Conservation (phyloP, 2,797 vertebrate genomes). For the Onychomys torridus region DNA sequence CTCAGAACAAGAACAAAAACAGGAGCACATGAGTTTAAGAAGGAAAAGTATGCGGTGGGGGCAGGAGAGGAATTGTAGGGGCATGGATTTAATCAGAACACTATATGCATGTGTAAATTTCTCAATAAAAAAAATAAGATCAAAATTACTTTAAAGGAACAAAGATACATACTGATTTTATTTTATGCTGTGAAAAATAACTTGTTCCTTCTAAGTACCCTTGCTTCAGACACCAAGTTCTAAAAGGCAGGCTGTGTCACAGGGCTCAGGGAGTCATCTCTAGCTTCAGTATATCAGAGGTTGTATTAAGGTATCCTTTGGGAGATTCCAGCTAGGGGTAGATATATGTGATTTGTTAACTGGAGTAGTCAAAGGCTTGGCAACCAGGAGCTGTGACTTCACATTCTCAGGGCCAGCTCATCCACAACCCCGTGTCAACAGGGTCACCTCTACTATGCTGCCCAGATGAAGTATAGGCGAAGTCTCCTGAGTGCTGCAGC, state of each 20-base stretch:
- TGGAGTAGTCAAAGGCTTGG: not conserved
- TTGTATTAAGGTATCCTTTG: not conserved
- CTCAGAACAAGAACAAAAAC: not conserved
- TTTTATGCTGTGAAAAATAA: conserved; percentile 25
- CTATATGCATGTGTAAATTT: not conserved
- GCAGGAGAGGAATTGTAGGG: not conserved
- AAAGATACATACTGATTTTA: conserved; percentile 9
- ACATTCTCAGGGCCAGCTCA: not conserved
- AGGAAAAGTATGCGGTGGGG: not conserved
- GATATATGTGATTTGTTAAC: not conserved
- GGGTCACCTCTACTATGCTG: not conserved
- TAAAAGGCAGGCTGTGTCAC: not conserved
- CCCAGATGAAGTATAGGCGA: not conserved
- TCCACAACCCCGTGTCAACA: not conserved
- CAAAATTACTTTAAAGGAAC: conserved; percentile 52
- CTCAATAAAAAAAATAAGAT: not conserved
- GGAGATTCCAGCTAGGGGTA: not conserved
- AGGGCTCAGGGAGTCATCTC: not conserved
- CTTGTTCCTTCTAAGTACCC: not conserved
- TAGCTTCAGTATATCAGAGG: not conserved
- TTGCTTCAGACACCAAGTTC: conserved; percentile 6
- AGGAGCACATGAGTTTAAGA: not conserved
- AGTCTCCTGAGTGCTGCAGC: not conserved
- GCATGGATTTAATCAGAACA: not conserved
- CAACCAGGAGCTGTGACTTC: not conserved